phyloP scores from a whole-genome alignment of 2,113 vertebrate species.

The Benitochromis conjunctus region DNA sequence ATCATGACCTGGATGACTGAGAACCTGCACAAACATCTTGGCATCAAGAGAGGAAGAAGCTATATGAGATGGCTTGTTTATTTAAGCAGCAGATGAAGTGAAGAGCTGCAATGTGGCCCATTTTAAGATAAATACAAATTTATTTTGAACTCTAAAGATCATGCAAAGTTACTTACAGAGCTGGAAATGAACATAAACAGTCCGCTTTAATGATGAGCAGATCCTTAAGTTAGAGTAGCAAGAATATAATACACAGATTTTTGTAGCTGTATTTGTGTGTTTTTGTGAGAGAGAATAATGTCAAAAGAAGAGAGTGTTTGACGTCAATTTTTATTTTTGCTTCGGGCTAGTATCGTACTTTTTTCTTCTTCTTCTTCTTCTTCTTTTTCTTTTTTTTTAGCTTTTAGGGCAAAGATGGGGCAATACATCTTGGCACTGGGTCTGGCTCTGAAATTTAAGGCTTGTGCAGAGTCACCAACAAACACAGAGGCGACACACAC shows the following conservation, averaged over 20 bases:
- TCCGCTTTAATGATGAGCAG: background rate
- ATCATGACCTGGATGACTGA: background rate
- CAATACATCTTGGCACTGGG: background rate
- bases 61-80: background rate
- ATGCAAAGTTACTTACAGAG: background rate
- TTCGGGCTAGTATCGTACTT: background rate
- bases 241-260: background rate
- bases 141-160: background rate
- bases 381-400: background rate
- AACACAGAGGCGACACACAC: background rate
- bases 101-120: no score
- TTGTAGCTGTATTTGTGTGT: background rate
- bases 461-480: background rate
- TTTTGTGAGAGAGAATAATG: background rate
- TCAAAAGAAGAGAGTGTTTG: background rate
- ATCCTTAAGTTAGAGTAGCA: background rate
- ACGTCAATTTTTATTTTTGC: slow-evolving; percentile 8
- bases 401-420: background rate
- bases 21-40: background rate
- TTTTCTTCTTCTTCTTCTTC: background rate
- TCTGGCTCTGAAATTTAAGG: background rate
- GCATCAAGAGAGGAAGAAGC: background rate
- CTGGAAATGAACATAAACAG: background rate
- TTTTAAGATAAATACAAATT: background rate
- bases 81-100: background rate